A percentile compares a stretch with the other conserved stretches of the same genome.
These are phyloP conservation scores for Tachina lurida DNA, from an alignment of 2,888 invertebrate genomes.

Conservation along the genomic window DNA sequence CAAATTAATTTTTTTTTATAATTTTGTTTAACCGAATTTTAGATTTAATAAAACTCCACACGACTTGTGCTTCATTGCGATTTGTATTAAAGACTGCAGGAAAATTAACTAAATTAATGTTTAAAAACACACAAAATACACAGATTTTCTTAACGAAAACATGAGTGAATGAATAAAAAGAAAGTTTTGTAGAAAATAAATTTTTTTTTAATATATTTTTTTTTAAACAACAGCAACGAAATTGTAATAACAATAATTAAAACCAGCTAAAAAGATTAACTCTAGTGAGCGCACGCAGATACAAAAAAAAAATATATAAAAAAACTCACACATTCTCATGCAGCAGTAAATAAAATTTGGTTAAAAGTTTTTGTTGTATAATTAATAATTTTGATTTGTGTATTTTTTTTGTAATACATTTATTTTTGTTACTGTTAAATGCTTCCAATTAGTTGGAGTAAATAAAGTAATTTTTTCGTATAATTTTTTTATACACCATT, in stretches of 20 bases:
- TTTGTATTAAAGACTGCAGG: constrained; percentile 73
- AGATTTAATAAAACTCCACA: constrained; percentile 73
- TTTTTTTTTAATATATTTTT: too few relatives aligned
- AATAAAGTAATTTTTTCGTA: constrained; percentile 51
- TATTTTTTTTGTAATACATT: constrained; percentile 30
- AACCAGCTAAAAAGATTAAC: constrained; percentile 3
- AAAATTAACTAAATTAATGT: constrained; percentile 63
- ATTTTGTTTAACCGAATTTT: constrained; percentile 70
- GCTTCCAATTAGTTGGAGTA: constrained; percentile 33
- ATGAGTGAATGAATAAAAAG: constrained; percentile 49
- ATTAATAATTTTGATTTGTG: constrained; percentile 53
- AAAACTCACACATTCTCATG: constrained; percentile 1
- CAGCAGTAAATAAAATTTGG: constrained; percentile 18
- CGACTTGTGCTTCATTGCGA: constrained; percentile 81
- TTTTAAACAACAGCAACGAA: constrained; percentile 35
- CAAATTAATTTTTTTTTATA: constrained; percentile 10
- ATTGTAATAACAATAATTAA: constrained; percentile 43
- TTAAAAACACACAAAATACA: constrained; percentile 63
- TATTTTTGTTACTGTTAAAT: not conserved
- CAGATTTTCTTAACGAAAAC: constrained; percentile 47
- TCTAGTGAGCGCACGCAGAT: not conserved
- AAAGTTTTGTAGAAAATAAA: constrained; percentile 68
- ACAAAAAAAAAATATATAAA: not conserved
- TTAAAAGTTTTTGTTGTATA: constrained; percentile 44
- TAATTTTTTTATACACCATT: constrained; percentile 2